Evolutionary conservation across 2,113 vertebrate genomes (phyloP).

Genomic region (Stegostoma tigrinum): DNA sequence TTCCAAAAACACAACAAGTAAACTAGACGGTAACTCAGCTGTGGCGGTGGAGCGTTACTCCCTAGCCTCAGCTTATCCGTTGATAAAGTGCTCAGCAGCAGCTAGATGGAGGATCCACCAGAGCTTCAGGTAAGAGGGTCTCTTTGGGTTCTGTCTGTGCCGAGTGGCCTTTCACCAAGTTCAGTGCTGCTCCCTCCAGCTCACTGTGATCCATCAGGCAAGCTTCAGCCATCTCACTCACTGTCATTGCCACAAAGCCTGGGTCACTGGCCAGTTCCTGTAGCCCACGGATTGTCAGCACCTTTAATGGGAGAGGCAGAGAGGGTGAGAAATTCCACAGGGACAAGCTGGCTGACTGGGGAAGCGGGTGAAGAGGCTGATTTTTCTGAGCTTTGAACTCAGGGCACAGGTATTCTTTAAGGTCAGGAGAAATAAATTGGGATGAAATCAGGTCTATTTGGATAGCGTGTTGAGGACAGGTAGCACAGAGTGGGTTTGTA

Average conservation of each 20-base stretch:
- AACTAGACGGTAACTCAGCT: not conserved
- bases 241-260: constrained; percentile 56
- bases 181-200: constrained; percentile 60
- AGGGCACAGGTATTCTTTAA: not conserved
- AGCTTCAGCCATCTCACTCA: constrained; percentile 64
- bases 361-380: not conserved
- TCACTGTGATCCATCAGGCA: constrained; percentile 57
- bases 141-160: not conserved
- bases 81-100: not conserved
- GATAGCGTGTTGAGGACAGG: not conserved
- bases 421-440: not conserved
- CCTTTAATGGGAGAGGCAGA: not conserved
- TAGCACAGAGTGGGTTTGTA: no score
- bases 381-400: not conserved
- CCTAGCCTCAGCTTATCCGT: not conserved
- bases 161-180: constrained; percentile 54
- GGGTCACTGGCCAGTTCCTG: constrained; percentile 49
- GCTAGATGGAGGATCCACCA: not conserved
- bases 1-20: not conserved
- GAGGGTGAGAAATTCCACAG: not conserved
- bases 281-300: not conserved
- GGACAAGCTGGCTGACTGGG: not conserved
- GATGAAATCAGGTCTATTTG: not conserved
- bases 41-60: not conserved
- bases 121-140: not conserved